Base-by-base conservation (phyloP, 2,113 vertebrate genomes). In the Hypomesus transpacificus region DNA sequence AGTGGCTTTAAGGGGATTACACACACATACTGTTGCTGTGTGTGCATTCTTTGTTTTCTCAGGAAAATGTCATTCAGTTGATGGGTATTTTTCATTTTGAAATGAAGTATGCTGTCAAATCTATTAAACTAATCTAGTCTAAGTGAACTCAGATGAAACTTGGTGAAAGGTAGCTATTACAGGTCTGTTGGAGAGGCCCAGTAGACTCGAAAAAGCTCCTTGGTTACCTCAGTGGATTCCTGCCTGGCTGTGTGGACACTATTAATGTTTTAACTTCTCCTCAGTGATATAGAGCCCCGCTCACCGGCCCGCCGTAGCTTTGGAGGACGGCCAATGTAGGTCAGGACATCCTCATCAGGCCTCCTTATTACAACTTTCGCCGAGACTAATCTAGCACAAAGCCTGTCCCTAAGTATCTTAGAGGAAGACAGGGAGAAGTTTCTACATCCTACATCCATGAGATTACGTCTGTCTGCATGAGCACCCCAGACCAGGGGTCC, bases 381-480 rank as follows among this genome's bases (percentile, higher is more conserved):
- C 61, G 63, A 85, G 84, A 87, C 80, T 87, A 89, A 90, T 90
- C 85, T 86, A 75, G 72, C 82, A 84, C 85, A 86, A 89, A 89
- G 85, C 81, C 81, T 56, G 46, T 70, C 71, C 73, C 81, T 90
- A 88, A 90, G 85, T 87, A 87, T 88, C 83, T 90, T 88, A 87
- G 71, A 81, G 80, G 75, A 87, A 86, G 89, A 87, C 86, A 80
- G 80, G 80, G 80, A 80, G 75, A 87, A 82, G 81, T 83, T 86
- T 78, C 81, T 72, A 74, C 84, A 85, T 82, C 80, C n/a, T n/a
- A n/a, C n/a, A n/a, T n/a, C n/a, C n/a, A n/a, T n/a, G n/a, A n/a
- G 89, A 89, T 90, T 90, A 87, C 4, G 71, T 82, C 80, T 67
- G 84, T 80, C 80, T 75, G 75, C 77, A 2, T 17, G 75, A 24